These are phyloP conservation scores for Carcinoscorpius rotundicauda DNA, from an alignment of 1,140 invertebrate species.

Conservation along the genomic window DNA sequence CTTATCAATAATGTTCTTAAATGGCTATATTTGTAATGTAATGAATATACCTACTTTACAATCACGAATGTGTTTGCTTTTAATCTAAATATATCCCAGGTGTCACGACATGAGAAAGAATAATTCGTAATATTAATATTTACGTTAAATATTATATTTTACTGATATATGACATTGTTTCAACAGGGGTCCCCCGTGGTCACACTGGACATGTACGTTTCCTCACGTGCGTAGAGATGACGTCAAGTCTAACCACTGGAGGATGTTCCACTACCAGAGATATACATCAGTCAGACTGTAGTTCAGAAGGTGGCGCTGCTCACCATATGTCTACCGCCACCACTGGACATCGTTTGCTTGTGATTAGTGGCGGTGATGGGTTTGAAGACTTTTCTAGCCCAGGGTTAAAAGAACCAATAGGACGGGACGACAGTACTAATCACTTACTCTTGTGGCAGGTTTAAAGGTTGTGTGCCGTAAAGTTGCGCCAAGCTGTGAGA, in stretches of 20 bases:
- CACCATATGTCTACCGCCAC: slow-evolving; percentile 32
- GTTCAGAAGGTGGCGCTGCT: slow-evolving; percentile 15
- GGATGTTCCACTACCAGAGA: too few relatives aligned
- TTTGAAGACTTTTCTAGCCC: slow-evolving; percentile 68
- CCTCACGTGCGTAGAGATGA: slow-evolving; percentile 68
- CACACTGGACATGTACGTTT: slow-evolving; percentile 94
- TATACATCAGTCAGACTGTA: too few relatives aligned
- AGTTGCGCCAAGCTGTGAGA: too few relatives aligned
- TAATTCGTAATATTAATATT: neutral
- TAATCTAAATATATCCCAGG: too few relatives aligned
- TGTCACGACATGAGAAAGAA: too few relatives aligned
- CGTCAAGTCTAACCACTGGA: too few relatives aligned
- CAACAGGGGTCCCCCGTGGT: slow-evolving; percentile 70
- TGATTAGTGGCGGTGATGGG: slow-evolving; percentile 92
- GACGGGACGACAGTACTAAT: slow-evolving; percentile 89
- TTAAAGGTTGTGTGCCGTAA: too few relatives aligned
- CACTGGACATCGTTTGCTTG: slow-evolving; percentile 39
- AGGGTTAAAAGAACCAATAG: slow-evolving; percentile 52
- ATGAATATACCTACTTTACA: too few relatives aligned
- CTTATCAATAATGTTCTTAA: too few relatives aligned
- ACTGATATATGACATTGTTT: slow-evolving; percentile 2
- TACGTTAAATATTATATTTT: neutral
- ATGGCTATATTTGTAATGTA: too few relatives aligned
- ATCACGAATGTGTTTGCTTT: too few relatives aligned
- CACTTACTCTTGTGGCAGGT: slow-evolving; percentile 83